These are phyloP conservation scores for Ranitomeya variabilis DNA, from an alignment of 2,113 vertebrate genomes.

Conservation along the genomic window DNA sequence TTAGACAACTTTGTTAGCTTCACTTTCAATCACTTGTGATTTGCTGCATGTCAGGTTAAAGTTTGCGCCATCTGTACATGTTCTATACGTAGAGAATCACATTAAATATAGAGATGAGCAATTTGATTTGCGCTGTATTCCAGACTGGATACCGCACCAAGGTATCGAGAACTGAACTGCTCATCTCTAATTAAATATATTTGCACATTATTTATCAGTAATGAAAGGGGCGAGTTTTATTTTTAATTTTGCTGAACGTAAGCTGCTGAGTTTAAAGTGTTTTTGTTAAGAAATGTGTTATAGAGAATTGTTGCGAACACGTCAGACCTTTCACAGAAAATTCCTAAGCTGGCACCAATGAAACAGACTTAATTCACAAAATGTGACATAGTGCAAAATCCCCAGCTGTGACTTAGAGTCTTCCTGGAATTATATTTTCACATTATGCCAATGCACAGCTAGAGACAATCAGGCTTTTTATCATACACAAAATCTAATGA, in stretches of 20 bases:
- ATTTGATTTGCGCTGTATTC: too few relatives aligned
- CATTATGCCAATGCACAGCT: conserved; percentile 21
- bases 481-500: not conserved
- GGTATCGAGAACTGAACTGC: too few relatives aligned
- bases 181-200: not conserved
- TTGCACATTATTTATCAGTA: not conserved
- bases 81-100: too few relatives aligned
- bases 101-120: too few relatives aligned
- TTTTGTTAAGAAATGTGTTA: conserved; percentile 19
- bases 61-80: too few relatives aligned
- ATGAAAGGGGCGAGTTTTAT: not conserved
- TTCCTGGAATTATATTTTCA: conserved; percentile 37
- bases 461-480: not conserved
- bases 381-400: conserved; percentile 24
- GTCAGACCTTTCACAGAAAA: conserved; percentile 8
- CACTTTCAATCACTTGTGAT: too few relatives aligned
- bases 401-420: conserved; percentile 13
- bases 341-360: not conserved
- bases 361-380: conserved; percentile 41
- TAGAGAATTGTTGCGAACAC: conserved; percentile 6
- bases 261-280: not conserved
- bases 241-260: not conserved
- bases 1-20: too few relatives aligned
- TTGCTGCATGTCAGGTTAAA: too few relatives aligned
- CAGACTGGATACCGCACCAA: too few relatives aligned